Evolutionary conservation across 2,888 invertebrate genomes (phyloP).

Genomic region (Heliconius cydno): DNA sequence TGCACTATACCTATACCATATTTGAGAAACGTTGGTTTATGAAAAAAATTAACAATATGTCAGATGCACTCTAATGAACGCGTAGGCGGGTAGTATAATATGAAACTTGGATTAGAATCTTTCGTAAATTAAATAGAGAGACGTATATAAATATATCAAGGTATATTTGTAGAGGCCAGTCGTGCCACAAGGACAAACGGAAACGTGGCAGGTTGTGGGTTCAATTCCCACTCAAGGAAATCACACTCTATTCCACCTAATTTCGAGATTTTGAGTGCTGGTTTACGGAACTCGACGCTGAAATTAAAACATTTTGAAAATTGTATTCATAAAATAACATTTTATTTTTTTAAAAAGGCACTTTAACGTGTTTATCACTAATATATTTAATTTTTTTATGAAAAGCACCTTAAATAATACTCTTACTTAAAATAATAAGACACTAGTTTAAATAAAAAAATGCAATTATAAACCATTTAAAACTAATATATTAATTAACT

Average conservation of each 20-base stretch:
- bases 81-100: slow-evolving; percentile 34
- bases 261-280: neutral
- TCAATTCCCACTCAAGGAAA: too few species aligned
- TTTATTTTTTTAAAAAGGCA: too few species aligned
- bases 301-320: too few species aligned
- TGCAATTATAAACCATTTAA: neutral
- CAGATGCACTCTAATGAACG: slow-evolving; percentile 33
- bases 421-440: too few species aligned
- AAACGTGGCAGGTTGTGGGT: too few species aligned
- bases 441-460: too few species aligned
- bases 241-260: neutral
- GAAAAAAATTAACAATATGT: slow-evolving; percentile 28
- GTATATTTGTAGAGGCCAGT: neutral
- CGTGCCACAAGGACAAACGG: too few species aligned
- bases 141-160: neutral
- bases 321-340: too few species aligned
- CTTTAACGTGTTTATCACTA: too few species aligned
- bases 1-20: neutral
- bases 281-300: neutral
- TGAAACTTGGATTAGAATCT: slow-evolving; percentile 30
- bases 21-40: slow-evolving; percentile 22
- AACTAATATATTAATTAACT: neutral
- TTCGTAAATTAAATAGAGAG: slow-evolving; percentile 35
- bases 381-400: too few species aligned
- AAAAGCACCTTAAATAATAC: too few species aligned